Evolutionary conservation across 2,113 vertebrate genomes (phyloP).

Genomic region (Xerus inauris): DNA sequence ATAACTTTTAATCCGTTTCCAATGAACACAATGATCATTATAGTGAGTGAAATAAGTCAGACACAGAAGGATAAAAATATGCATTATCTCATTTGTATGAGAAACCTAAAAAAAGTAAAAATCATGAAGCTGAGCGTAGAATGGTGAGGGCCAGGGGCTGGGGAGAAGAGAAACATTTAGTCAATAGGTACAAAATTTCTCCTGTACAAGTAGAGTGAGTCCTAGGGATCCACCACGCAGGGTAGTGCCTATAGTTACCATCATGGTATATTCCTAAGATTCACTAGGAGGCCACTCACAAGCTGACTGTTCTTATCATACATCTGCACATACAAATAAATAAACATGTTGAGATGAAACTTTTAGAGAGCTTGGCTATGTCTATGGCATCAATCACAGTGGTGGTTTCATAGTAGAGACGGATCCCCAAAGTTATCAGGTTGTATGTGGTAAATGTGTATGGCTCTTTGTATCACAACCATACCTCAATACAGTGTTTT

Average conservation of each 20-base stretch:
- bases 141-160: neutral
- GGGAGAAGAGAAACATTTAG: neutral
- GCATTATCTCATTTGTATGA: too few relatives aligned
- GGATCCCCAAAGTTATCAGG: neutral
- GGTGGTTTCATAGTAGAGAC: neutral
- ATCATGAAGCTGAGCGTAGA: neutral
- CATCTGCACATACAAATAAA: neutral
- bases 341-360: neutral
- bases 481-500: neutral
- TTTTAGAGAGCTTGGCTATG: neutral
- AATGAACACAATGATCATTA: neutral
- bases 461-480: neutral
- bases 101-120: neutral
- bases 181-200: neutral
- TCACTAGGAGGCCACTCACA: neutral
- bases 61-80: neutral
- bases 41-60: neutral
- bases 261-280: neutral
- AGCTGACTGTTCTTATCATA: neutral
- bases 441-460: neutral
- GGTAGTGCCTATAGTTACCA: neutral
- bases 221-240: neutral
- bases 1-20: too few relatives aligned
- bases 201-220: neutral
- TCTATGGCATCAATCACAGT: neutral